Percentiles rank a stretch among this genome's conserved stretches.
Evolutionary conservation across 2,113 vertebrate species (phyloP).

Genomic region (Pterocles gutturalis): DNA sequence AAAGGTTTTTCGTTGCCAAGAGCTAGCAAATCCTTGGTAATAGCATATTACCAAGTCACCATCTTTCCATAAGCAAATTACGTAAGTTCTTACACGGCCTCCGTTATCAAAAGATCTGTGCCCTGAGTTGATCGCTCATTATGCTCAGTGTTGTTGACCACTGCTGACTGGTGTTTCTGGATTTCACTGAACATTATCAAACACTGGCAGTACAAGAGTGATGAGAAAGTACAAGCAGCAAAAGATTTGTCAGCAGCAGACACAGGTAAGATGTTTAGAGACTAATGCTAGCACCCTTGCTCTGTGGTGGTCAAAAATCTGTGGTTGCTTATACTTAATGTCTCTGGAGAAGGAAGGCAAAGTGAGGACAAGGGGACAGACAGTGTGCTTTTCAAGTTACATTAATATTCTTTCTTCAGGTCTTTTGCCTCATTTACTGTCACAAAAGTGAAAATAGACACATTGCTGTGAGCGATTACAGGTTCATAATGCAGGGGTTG

Average conservation of each 20-base stretch:
- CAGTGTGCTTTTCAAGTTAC: not conserved
- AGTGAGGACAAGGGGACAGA: not conserved
- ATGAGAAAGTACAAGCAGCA: not conserved
- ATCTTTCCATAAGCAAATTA: not conserved
- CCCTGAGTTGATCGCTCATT: not conserved
- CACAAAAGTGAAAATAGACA: not conserved
- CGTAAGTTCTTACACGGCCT: not conserved
- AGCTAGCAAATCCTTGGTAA: not conserved
- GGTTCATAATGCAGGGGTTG: not conserved
- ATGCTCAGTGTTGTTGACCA: not conserved
- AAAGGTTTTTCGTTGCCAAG: not conserved
- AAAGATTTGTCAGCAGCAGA: not conserved
- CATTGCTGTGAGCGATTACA: not conserved
- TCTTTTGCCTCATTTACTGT: not conserved
- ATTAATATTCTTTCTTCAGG: not conserved
- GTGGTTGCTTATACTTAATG: not conserved
- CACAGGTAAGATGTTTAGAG: not conserved
- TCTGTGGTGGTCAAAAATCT: not conserved
- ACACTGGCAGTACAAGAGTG: not conserved
- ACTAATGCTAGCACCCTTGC: not conserved
- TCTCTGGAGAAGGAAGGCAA: not conserved
- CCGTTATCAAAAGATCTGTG: not conserved
- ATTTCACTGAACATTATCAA: not conserved
- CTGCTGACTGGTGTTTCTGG: not conserved
- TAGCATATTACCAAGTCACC: not conserved